Evolutionary conservation across 2,888 invertebrate species (phyloP), one percentile per base, ranked within the genome.

Genomic region (Mesorhabditis spiculigera): DNA sequence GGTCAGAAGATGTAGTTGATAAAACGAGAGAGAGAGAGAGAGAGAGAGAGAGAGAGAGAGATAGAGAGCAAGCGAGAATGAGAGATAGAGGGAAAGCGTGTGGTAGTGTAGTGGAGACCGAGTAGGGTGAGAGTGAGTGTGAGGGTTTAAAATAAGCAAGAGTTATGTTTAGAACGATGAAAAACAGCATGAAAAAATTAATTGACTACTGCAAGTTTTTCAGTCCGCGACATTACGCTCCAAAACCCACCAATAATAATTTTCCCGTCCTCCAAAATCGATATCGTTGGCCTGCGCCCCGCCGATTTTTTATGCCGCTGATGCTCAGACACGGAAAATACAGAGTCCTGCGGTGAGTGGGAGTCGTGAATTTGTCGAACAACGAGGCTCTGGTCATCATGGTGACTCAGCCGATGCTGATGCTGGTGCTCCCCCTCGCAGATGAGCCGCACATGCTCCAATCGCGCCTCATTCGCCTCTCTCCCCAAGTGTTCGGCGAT

Each of bases 191-290:
- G n/a, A n/a, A 50, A 50, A 13, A 6, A 13, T 13, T 10, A 50
- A n/a, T n/a, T 13, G 13, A 50, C 6, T 10, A 50, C 13, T 10
- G 50, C 50, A 50, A 13, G 8, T 50, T 50, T 50, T 6, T 6
- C 58, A 10, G 8, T 50, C n/a, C 1, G 2, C 58, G 0, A 50
- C 8, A n/a, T 13, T 1, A 50, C 8, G n/a, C 16, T 5, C 43
- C n/a, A 44, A 58, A 63, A 68, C 68, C 71, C 68, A 84, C 84
- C 84, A 71, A 84, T 84, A 43, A 84, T 73, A 45, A 84, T 79
- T 71, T 79, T 77, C 10, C 84, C 83, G 70, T 83, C 84, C 28
- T 84, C 84, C 61, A 82, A 81, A 58, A 84, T 82, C 58, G 84
- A 84, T 66, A 84, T 84, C 8, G 84, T 84, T n/a, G 84, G 84